Percentiles rank a stretch among this genome's conserved stretches.
These are phyloP conservation scores for Orchesellides sinensis DNA, from an alignment of 2,888 invertebrate species.

Conservation along the genomic window DNA sequence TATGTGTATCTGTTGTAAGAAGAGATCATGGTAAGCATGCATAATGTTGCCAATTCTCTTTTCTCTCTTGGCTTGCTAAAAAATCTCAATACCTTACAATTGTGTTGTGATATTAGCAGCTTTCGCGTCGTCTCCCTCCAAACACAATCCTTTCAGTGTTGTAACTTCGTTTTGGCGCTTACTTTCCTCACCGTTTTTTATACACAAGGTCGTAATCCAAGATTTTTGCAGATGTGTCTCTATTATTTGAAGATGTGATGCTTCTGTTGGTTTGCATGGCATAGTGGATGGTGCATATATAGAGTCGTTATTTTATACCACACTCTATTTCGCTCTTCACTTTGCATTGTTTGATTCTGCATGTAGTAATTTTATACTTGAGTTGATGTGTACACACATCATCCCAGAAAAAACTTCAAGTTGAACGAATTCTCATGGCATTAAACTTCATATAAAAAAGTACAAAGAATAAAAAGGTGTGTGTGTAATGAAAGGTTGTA, in stretches of 20 bases:
- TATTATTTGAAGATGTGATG: constrained; percentile 12
- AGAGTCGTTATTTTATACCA: background rate
- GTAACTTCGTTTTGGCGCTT: constrained; percentile 60
- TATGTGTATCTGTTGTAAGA: too few species aligned
- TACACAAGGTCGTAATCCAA: constrained; percentile 49
- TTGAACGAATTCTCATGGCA: too few species aligned
- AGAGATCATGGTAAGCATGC: background rate
- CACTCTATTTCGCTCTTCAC: background rate
- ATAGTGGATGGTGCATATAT: constrained; percentile 32
- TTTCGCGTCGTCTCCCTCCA: constrained; percentile 67
- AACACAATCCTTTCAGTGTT: constrained; percentile 63
- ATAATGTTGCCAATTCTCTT: constrained; percentile 24
- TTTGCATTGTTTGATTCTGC: background rate
- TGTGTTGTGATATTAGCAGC: constrained; percentile 7
- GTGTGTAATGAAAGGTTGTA: background rate
- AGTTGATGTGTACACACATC: background rate
- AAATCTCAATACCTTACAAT: constrained; percentile 47
- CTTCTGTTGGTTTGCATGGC: constrained; percentile 30
- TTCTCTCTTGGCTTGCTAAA: background rate
- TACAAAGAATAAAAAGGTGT: background rate
- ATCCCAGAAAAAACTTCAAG: too few species aligned
- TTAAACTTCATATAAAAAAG: background rate
- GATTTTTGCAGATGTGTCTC: constrained; percentile 11
- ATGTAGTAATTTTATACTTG: constrained; percentile 21
- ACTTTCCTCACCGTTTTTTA: constrained; percentile 46